Conservation (phyloP, 2,113 vertebrate genomes). For the Bufo bufo region DNA sequence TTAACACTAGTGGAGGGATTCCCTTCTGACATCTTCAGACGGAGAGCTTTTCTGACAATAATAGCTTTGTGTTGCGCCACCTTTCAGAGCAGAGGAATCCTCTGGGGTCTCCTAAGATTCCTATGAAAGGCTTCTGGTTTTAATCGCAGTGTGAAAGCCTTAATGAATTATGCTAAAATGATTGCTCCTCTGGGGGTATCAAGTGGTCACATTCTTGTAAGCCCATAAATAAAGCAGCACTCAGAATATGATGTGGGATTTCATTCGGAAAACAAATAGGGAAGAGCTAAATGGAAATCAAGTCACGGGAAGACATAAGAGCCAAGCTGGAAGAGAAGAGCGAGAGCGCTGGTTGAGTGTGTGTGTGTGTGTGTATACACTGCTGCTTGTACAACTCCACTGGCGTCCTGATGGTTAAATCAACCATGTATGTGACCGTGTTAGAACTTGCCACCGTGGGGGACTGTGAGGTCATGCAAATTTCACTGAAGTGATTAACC, state of each 20-base stretch:
- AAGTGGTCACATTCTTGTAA: slow-evolving; percentile 32
- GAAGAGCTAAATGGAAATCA: not conserved
- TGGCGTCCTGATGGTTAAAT: not conserved
- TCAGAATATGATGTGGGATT: not conserved
- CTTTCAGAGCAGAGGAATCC: slow-evolving; percentile 27
- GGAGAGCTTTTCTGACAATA: slow-evolving; percentile 20
- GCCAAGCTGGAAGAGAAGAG: not conserved
- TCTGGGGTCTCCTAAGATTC: slow-evolving; percentile 1
- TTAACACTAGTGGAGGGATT: slow-evolving; percentile 36
- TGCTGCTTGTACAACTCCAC: not conserved
- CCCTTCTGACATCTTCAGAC: not conserved
- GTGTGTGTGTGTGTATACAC: not conserved
- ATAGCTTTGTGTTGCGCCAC: not conserved
- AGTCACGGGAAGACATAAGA: not conserved
- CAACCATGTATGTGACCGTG: not conserved
- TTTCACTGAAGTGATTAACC: slow-evolving; percentile 64
- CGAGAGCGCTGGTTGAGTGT: not conserved
- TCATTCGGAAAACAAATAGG: not conserved
- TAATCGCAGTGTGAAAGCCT: slow-evolving; percentile 32
- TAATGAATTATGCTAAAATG: slow-evolving; percentile 44
- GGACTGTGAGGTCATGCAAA: slow-evolving; percentile 62
- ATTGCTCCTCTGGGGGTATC: slow-evolving; percentile 35
- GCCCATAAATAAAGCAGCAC: not conserved
- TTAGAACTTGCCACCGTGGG: slow-evolving; percentile 39
- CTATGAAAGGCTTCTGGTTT: slow-evolving; percentile 18